A percentile compares a stretch with the other conserved stretches of the same genome.
phyloP scores from a whole-genome alignment of 2,888 invertebrate species.

The Galerucella pusilla region DNA sequence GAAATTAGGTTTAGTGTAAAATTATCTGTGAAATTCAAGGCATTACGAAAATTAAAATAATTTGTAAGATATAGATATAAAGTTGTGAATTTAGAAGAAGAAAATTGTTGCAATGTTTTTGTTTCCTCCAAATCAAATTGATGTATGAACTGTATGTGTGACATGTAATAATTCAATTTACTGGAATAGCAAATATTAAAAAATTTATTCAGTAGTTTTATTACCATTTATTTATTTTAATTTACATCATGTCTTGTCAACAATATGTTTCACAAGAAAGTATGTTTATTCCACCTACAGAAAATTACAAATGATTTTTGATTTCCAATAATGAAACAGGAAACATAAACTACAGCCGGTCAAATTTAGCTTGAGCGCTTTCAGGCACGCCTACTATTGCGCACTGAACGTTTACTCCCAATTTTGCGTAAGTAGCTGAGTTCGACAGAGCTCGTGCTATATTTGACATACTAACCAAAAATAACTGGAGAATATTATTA shows the following conservation, averaged over 20 bases:
- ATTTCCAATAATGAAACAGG: too few species aligned
- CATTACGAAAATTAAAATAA: slow-evolving; percentile 56
- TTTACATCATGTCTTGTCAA: too few species aligned
- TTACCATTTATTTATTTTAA: not conserved
- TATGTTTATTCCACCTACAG: not conserved
- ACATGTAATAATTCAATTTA: slow-evolving; percentile 62
- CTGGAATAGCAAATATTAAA: slow-evolving; percentile 63
- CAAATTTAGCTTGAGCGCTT: too few species aligned
- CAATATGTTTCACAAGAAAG: not conserved
- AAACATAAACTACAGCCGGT: too few species aligned
- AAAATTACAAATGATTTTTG: too few species aligned
- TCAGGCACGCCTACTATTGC: too few species aligned
- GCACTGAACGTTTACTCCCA: too few species aligned
- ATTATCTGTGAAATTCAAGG: slow-evolving; percentile 58
- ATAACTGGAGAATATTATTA: too few species aligned
- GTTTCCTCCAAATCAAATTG: slow-evolving; percentile 57
- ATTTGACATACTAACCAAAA: too few species aligned
- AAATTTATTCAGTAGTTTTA: slow-evolving; percentile 45
- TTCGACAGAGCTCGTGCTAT: too few species aligned
- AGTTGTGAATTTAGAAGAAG: slow-evolving; percentile 57
- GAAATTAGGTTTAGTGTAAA: slow-evolving; percentile 54
- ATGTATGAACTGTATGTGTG: slow-evolving; percentile 63
- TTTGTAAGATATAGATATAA: slow-evolving; percentile 58
- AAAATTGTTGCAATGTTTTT: slow-evolving; percentile 59
- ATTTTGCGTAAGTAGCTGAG: too few species aligned